Base-by-base conservation (phyloP, 1,140 invertebrate species). In the Rhyacophila brunnea region DNA sequence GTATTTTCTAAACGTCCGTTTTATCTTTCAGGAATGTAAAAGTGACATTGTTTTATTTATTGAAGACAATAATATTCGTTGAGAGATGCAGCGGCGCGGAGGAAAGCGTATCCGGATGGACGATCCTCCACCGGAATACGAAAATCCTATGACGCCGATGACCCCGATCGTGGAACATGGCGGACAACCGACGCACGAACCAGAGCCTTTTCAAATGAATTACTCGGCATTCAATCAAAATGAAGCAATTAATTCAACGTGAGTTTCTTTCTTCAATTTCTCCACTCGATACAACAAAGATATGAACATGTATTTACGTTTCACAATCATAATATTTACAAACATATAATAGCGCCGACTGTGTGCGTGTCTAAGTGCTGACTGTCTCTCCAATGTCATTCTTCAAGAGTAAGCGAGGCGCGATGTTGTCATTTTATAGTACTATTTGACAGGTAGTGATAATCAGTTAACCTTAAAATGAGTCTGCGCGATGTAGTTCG, bases 61-160 rank as follows among this genome's bases (percentile, higher is more conserved):
- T 7, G n/a, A n/a, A 5, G 3, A 15, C 4, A n/a, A 46, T n/a
- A 10, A 53, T 14, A 47, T 13, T 28, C 10, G 44, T 55, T 48
- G n/a, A 28, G 23, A 72, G 69, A 91, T 92, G 89, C 86, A 90
- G 72, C 82, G 89, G 61, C 80, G 89, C 58, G 90, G 90, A 65
- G 92, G 91, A 45, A 94, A 93, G 77, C 82, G 91, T 50, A 94
- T 93, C 68, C 87, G 91, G 38, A 92, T 95, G 89, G 91, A 93
- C 77, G 91, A 93, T 75, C 90, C 91, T 51, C 90, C 90, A 45
- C 89, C 88, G 15, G 90, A 92, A 70, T 92, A 92, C 70, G 90
- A 92, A 17, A 86, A 85, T 56, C 87, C 88, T 0, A 89, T 89
- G 86, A 90, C 87, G 15, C 87, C 87, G 1, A 85, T 87, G 71